Conservation (phyloP, 2,888 invertebrate genomes). For the Philhelius pedissequus region DNA sequence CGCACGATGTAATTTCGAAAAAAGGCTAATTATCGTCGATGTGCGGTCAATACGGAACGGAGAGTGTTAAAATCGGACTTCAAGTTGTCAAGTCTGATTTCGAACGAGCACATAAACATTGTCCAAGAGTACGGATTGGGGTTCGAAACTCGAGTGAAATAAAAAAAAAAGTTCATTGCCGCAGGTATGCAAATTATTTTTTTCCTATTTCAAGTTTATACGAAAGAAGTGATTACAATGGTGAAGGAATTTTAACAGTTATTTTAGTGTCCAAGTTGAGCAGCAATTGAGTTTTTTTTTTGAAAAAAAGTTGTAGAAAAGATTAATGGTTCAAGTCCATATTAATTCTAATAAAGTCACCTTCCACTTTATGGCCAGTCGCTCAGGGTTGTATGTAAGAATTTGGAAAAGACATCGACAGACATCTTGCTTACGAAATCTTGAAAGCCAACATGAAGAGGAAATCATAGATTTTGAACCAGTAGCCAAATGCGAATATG, state of each 20-base stretch:
- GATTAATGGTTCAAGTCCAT: not conserved
- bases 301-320: not conserved
- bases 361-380: too few relatives aligned
- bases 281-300: not conserved
- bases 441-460: too few relatives aligned
- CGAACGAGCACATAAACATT: slow-evolving; percentile 14
- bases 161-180: not conserved
- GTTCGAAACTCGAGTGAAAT: not conserved
- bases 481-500: too few relatives aligned
- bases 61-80: slow-evolving; percentile 58
- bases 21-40: slow-evolving; percentile 61
- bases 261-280: not conserved
- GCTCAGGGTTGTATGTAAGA: too few relatives aligned
- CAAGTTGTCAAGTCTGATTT: slow-evolving; percentile 56
- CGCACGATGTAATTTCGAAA: slow-evolving; percentile 47
- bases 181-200: slow-evolving; percentile 58
- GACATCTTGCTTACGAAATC: too few relatives aligned
- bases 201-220: slow-evolving; percentile 36
- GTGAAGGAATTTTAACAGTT: slow-evolving; percentile 40
- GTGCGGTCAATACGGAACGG: slow-evolving; percentile 57
- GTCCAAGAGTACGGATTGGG: not conserved
- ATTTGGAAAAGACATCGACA: too few relatives aligned
- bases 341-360: too few relatives aligned
- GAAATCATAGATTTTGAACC: too few relatives aligned
- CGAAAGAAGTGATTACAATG: slow-evolving; percentile 20